Evolutionary conservation across 2,113 vertebrate species (phyloP), one percentile per base, ranked within the genome.

Genomic region (Talpa occidentalis): DNA sequence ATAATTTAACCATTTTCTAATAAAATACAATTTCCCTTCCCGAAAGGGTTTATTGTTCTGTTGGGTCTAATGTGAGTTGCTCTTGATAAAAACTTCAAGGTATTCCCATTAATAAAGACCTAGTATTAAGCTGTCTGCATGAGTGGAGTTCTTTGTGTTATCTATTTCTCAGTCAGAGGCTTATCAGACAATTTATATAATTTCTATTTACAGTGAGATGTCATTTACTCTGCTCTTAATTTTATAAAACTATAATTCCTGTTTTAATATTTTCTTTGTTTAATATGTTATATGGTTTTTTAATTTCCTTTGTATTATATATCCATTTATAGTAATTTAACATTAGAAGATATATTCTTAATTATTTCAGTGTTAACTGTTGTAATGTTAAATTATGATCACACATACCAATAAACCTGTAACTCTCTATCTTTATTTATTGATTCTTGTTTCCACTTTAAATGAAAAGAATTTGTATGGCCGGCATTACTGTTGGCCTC

Each of bases 371-470:
- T 66, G 16, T 88, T 76, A 83, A 52, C 47, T 84, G 11, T 56
- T 74, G 1, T 47, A 72, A 90, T 59, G 69, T 93, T 78, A 94
- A 80, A 66, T 90, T 87, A 88, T 80, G 70, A 70, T 56, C 10
- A 67, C 5, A 49, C 3, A 40, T 24, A 80, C 35, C 37, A 26
- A 77, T 24, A 49, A 52, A 66, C 3, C 10, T 79, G 30, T 83
- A 81, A 77, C 26, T 92, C 6, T 69, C 1, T 59, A 44, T 79
- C 49, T 81, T 86, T 87, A 44, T 78, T 92, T 79, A 84, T 56
- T 88, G 47, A 28, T 60, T n/a, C 74, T 92, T 92, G 40, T 84
- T 92, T 92, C 60, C 88, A 84, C 42, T 92, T 89, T 77, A 92
- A 94, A 40, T 52, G 10, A 80, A 86, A 94, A 86, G 52, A 52